phyloP scores from a whole-genome alignment of 2,797 vertebrate genomes.

The Synanceia verrucosa region DNA sequence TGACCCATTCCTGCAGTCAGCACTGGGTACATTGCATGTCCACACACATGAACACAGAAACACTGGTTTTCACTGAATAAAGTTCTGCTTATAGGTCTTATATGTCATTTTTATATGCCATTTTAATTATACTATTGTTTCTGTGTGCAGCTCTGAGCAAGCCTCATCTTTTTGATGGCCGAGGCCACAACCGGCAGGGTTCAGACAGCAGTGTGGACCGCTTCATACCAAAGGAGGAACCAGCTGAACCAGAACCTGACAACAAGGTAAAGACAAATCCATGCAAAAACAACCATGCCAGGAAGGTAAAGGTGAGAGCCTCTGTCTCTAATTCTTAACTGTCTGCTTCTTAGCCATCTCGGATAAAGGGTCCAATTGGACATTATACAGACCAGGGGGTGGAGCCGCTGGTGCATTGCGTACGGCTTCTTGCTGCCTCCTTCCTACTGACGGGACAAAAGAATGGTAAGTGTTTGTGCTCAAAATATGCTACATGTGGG shows the following conservation, averaged over 20 bases:
- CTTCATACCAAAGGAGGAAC: constrained; percentile 88
- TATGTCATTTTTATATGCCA: too few species aligned
- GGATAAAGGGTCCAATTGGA: constrained; percentile 94
- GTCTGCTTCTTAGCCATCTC: constrained; percentile 82
- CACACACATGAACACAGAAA: not conserved
- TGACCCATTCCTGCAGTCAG: constrained; percentile 85
- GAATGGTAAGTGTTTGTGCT: constrained; percentile 82
- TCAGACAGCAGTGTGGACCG: constrained; percentile 92
- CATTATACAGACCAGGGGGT: constrained; percentile 87
- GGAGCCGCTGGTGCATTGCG: constrained; percentile 93
- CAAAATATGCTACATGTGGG: not conserved
- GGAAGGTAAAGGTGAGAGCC: not conserved
- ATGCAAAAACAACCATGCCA: not conserved
- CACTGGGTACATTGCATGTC: constrained; percentile 82
- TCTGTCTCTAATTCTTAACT: not conserved
- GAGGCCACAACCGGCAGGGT: constrained; percentile 91
- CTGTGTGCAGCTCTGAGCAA: constrained; percentile 86
- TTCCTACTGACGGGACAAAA: constrained; percentile 93
- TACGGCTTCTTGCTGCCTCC: constrained; percentile 92
- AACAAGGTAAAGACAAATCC: constrained; percentile 83
- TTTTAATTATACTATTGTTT: not conserved
- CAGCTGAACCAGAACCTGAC: constrained; percentile 87
- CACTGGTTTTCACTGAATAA: not conserved
- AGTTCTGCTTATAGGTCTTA: not conserved
- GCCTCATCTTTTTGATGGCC: constrained; percentile 86